phyloP scores from a whole-genome alignment of 2,888 invertebrate species.

The Andrena minutula region DNA sequence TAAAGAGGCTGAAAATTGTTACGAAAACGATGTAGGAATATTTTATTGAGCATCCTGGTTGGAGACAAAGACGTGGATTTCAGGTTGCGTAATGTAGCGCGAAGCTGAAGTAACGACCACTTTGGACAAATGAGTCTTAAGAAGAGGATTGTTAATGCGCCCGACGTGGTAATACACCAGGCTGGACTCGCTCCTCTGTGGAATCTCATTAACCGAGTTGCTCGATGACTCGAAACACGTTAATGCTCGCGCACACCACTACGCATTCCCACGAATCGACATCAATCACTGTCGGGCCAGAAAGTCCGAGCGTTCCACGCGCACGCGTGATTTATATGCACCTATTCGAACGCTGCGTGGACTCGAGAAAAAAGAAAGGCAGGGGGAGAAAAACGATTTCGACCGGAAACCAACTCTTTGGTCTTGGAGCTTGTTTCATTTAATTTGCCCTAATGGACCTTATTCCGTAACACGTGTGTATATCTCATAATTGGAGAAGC shows the following conservation, averaged over 20 bases:
- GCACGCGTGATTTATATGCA: slow-evolving; percentile 55
- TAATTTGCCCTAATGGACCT: too few species aligned
- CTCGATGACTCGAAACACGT: slow-evolving; percentile 62
- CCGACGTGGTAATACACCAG: slow-evolving; percentile 16
- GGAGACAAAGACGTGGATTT: neutral
- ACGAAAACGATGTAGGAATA: too few species aligned
- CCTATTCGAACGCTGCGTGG: neutral
- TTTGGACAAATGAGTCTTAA: slow-evolving; percentile 23
- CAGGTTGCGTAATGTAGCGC: neutral
- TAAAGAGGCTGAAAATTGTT: too few species aligned
- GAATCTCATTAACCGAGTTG: slow-evolving; percentile 65
- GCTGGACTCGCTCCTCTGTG: slow-evolving; percentile 39
- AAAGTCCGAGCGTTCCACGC: slow-evolving; percentile 48
- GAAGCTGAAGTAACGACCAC: slow-evolving; percentile 5
- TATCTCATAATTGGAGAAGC: too few species aligned
- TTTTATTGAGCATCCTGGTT: neutral
- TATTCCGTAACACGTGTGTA: too few species aligned
- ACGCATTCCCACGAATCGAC: slow-evolving; percentile 39
- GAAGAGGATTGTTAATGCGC: slow-evolving; percentile 38
- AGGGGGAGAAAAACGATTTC: neutral
- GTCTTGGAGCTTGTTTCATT: neutral
- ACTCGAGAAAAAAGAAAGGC: slow-evolving; percentile 8
- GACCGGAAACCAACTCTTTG: neutral
- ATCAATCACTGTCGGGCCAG: slow-evolving; percentile 65
- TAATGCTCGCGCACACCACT: slow-evolving; percentile 53